phyloP scores from a whole-genome alignment of 2,888 invertebrate species.

The Pseudococcus longispinus region DNA sequence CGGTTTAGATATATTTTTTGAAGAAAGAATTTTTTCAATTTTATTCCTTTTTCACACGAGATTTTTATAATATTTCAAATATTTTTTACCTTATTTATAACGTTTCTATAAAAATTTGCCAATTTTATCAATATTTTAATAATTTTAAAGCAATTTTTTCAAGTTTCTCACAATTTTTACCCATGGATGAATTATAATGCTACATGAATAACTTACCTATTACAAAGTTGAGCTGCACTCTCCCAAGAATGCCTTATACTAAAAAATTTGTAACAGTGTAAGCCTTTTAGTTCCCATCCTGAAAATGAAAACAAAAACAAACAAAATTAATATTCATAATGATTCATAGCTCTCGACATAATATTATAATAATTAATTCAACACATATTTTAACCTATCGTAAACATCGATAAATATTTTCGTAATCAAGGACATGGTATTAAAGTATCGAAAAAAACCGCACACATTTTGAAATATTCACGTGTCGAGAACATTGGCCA shows the following conservation, averaged over 20 bases:
- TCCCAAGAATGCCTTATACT: conserved; percentile 95
- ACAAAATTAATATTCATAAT: neutral
- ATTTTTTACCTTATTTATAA: no score
- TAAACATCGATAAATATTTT: neutral
- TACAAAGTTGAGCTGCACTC: conserved; percentile 92
- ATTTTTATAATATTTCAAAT: no score
- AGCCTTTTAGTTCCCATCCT: conserved; percentile 92
- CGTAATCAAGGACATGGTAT: neutral
- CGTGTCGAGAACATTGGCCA: neutral
- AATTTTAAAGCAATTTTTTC: no score
- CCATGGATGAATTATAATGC: neutral
- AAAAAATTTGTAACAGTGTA: conserved; percentile 94
- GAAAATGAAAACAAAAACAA: conserved; percentile 64
- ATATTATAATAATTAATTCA: neutral
- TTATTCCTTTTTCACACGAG: no score
- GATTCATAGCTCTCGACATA: neutral
- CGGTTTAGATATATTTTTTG: no score
- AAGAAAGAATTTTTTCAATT: no score
- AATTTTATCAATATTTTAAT: no score
- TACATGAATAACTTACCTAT: conserved; percentile 72
- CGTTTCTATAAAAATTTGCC: no score
- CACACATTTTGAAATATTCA: neutral
- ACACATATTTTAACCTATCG: neutral
- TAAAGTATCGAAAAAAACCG: neutral
- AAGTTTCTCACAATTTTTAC: neutral